Conservation (phyloP, 2,113 vertebrate genomes). For the Fregata magnificens region DNA sequence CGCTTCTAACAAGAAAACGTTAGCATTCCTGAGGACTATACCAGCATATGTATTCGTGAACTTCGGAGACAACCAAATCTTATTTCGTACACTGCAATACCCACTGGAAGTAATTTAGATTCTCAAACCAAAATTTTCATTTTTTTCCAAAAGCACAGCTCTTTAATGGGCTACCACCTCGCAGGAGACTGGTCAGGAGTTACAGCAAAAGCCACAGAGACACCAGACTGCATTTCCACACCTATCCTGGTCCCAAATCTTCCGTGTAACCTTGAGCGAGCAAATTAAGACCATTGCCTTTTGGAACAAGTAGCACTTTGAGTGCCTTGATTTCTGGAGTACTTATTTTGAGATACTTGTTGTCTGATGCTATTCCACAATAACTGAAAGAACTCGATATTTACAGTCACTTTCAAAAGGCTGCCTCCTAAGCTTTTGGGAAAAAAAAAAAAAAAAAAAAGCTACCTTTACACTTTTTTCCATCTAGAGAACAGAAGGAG, state of each 20-base stretch:
- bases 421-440: background rate
- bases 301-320: background rate
- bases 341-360: background rate
- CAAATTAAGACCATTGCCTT: background rate
- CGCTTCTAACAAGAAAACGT: background rate
- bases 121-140: background rate
- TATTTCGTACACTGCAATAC: background rate
- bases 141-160: background rate
- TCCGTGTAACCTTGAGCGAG: background rate
- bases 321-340: background rate
- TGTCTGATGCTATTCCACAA: background rate
- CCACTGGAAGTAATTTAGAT: background rate
- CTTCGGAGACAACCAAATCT: background rate
- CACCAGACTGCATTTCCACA: background rate
- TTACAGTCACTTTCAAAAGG: background rate
- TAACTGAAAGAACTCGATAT: background rate
- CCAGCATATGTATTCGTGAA: background rate
- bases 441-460: background rate
- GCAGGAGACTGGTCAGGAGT: background rate
- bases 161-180: background rate
- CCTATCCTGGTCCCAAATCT: background rate
- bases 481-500: background rate
- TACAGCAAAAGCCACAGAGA: background rate
- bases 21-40: conserved; percentile 54
- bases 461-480: background rate